Conservation (phyloP, 1,140 invertebrate species). For the Stegodyphus mimosarum region DNA sequence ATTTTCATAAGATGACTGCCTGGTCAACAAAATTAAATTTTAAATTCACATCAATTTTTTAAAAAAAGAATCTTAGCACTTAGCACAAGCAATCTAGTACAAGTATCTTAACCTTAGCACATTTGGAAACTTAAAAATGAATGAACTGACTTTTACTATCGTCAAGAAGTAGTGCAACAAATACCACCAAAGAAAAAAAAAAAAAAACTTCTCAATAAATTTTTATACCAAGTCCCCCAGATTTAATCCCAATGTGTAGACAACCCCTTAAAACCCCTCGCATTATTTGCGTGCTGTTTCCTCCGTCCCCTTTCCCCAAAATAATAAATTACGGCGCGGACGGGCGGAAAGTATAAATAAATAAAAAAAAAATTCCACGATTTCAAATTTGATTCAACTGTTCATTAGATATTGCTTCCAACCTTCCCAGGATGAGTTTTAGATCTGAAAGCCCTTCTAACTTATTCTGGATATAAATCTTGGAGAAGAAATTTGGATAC, state of each 20-base stretch:
- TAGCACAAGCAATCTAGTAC: too few relatives aligned
- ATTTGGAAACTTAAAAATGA: too few relatives aligned
- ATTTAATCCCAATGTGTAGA: not conserved
- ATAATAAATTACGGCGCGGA: constrained; percentile 57
- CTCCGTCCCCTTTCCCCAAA: constrained; percentile 42
- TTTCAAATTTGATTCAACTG: constrained; percentile 61
- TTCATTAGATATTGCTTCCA: constrained; percentile 59
- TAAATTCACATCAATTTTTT: too few relatives aligned
- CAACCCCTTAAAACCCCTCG: constrained; percentile 5
- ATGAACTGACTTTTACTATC: too few relatives aligned
- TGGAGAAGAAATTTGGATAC: constrained; percentile 33
- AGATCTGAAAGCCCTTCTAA: constrained; percentile 55
- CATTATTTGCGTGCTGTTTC: constrained; percentile 58
- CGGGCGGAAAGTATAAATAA: constrained; percentile 51
- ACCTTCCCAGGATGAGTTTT: constrained; percentile 55
- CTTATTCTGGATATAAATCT: constrained; percentile 59
- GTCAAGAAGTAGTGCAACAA: too few relatives aligned
- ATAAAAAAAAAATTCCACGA: constrained; percentile 55
- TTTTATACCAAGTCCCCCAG: not conserved
- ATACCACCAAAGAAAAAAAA: too few relatives aligned
- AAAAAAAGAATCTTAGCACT: too few relatives aligned
- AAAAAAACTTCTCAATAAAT: too few relatives aligned
- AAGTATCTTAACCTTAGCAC: too few relatives aligned
- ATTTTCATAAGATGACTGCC: too few relatives aligned
- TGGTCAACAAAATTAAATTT: too few relatives aligned